A percentile compares a stretch with the other conserved stretches of the same genome.
Evolutionary conservation across 2,888 invertebrate species (phyloP).

Genomic region (Limnephilus lunatus): DNA sequence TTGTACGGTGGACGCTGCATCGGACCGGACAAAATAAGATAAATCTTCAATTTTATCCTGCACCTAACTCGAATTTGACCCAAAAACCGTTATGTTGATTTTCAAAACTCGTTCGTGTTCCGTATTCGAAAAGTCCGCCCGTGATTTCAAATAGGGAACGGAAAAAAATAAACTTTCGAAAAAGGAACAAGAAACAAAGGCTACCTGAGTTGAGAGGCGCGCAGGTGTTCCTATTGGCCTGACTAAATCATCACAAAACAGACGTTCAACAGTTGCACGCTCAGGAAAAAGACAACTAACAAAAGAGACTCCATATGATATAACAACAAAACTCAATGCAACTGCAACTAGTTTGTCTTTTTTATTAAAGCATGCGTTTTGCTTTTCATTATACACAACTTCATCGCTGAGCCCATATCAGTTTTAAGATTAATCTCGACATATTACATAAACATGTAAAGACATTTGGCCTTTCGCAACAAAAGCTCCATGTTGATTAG

Average conservation of each 20-base stretch:
- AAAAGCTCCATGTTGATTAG: not conserved
- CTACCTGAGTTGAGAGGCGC: slow-evolving; percentile 65
- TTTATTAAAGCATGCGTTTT: not conserved
- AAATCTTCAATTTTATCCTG: slow-evolving; percentile 42
- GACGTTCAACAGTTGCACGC: slow-evolving; percentile 24
- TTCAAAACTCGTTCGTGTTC: slow-evolving; percentile 46
- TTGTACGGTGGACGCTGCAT: slow-evolving; percentile 8
- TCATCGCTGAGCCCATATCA: not conserved
- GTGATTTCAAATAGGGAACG: slow-evolving; percentile 58
- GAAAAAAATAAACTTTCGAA: slow-evolving; percentile 58
- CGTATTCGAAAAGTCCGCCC: slow-evolving; percentile 55
- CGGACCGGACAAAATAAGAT: not conserved
- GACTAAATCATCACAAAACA: slow-evolving; percentile 56
- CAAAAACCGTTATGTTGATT: slow-evolving; percentile 64
- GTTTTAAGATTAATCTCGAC: not conserved
- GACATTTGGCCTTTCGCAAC: not conserved
- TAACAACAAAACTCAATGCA: not conserved
- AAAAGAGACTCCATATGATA: not conserved
- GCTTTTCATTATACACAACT: not conserved
- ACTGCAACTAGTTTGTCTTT: not conserved
- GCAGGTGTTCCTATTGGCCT: slow-evolving; percentile 63
- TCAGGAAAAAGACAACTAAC: not conserved
- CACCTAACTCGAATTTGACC: slow-evolving; percentile 43
- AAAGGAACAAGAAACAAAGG: slow-evolving; percentile 65
- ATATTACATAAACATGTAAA: not conserved